A percentile compares a stretch with the other conserved stretches of the same genome.
Conservation (phyloP, 92 coral and sea anemone genomes). For the Diadumene lineata region DNA sequence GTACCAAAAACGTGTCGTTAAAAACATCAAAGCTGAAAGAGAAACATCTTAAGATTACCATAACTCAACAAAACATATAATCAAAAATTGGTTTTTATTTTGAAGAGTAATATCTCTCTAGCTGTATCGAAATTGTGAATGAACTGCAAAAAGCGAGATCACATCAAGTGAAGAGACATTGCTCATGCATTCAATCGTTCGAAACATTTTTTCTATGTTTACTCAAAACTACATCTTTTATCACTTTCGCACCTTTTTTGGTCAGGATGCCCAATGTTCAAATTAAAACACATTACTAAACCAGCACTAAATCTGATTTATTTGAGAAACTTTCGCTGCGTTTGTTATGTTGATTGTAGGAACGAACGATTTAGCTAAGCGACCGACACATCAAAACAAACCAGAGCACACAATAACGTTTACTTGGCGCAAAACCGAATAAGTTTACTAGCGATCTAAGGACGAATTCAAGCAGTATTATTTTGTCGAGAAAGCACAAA, state of each 20-base stretch:
- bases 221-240: not conserved
- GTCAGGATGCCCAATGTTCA: not conserved
- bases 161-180: slow-evolving; percentile 4
- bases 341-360: slow-evolving; percentile 10
- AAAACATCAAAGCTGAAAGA: not conserved
- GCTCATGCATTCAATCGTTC: slow-evolving; percentile 35
- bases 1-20: not conserved
- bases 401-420: slow-evolving; percentile 33
- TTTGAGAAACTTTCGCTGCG: not conserved
- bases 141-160: not conserved
- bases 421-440: slow-evolving; percentile 1
- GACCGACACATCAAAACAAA: slow-evolving; percentile 57
- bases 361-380: slow-evolving; percentile 49
- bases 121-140: not conserved
- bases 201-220: not conserved
- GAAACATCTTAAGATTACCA: not conserved
- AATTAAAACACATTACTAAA: not conserved
- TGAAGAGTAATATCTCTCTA: not conserved
- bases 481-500: not conserved
- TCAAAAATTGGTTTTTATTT: not conserved
- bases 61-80: not conserved
- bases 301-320: not conserved
- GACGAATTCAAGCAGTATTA: slow-evolving; percentile 14
- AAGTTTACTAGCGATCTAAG: not conserved
- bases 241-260: slow-evolving; percentile 30